These are phyloP conservation scores for Scomberomorus guttatus DNA, from an alignment of 2,797 vertebrate species.

Conservation along the genomic window DNA sequence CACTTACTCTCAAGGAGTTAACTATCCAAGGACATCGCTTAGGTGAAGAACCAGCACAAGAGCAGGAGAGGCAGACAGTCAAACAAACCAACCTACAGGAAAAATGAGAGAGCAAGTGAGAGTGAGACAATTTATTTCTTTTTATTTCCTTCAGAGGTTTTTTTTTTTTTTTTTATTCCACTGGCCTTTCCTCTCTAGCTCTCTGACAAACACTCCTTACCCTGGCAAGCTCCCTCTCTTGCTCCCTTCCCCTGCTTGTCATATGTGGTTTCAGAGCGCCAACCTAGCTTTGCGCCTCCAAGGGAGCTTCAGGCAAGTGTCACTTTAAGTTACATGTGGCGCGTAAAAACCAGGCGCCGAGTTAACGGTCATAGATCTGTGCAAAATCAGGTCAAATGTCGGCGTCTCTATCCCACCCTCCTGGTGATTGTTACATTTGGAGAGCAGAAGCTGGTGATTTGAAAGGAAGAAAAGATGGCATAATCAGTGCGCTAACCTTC, in stretches of 20 bases:
- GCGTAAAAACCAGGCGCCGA: constrained; percentile 81
- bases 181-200: constrained; percentile 29
- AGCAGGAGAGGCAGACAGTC: constrained; percentile 38
- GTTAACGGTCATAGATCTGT: constrained; percentile 84
- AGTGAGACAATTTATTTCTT: constrained; percentile 46
- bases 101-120: constrained; percentile 17
- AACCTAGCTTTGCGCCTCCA: constrained; percentile 84
- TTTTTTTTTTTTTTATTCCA: constrained; percentile 3
- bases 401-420: constrained; percentile 67
- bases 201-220: constrained; percentile 65
- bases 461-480: constrained; percentile 69
- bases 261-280: constrained; percentile 83
- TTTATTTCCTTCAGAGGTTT: constrained; percentile 2
- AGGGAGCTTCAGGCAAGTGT: constrained; percentile 96
- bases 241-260: constrained; percentile 77
- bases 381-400: constrained; percentile 87
- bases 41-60: constrained; percentile 37
- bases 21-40: constrained; percentile 58
- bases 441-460: constrained; percentile 74
- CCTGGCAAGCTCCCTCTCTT: constrained; percentile 52
- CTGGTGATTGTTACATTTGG: constrained; percentile 77
- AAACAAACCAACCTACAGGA: constrained; percentile 40
- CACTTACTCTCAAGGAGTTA: constrained; percentile 50
- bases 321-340: constrained; percentile 95
- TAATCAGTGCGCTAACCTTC: constrained; percentile 69